phyloP scores from a whole-genome alignment of 2,113 vertebrate genomes.

The Felis chaus region DNA sequence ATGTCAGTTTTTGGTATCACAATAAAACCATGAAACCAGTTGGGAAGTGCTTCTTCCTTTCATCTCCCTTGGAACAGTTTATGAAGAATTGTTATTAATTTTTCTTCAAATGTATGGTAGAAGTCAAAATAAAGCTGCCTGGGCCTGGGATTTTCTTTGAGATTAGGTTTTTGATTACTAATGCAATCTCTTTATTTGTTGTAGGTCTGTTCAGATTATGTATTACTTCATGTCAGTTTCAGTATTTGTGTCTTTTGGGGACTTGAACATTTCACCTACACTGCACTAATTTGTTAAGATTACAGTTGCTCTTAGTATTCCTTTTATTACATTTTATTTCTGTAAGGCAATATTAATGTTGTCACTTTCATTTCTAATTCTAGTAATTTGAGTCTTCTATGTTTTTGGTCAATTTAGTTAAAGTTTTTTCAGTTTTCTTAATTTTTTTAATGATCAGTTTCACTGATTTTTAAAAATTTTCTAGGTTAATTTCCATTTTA shows the following conservation, averaged over 20 bases:
- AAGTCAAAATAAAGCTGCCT: background rate
- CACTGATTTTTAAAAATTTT: background rate
- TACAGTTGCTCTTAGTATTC: background rate
- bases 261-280: background rate
- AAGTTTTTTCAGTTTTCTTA: background rate
- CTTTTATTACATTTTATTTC: background rate
- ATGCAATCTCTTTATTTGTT: constrained; percentile 3
- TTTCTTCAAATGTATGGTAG: background rate
- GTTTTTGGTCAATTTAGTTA: background rate
- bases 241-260: background rate
- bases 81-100: background rate
- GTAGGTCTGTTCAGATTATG: background rate
- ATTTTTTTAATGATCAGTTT: background rate
- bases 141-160: background rate
- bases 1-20: background rate
- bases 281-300: background rate
- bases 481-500: background rate
- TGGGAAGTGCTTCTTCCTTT: background rate
- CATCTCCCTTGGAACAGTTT: background rate
- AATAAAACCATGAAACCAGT: background rate
- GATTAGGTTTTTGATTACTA: background rate
- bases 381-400: background rate
- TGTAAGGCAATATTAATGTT: background rate
- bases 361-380: background rate
- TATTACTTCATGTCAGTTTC: background rate